phyloP scores from a whole-genome alignment of 1,140 invertebrate species.

The Euura lappo region DNA sequence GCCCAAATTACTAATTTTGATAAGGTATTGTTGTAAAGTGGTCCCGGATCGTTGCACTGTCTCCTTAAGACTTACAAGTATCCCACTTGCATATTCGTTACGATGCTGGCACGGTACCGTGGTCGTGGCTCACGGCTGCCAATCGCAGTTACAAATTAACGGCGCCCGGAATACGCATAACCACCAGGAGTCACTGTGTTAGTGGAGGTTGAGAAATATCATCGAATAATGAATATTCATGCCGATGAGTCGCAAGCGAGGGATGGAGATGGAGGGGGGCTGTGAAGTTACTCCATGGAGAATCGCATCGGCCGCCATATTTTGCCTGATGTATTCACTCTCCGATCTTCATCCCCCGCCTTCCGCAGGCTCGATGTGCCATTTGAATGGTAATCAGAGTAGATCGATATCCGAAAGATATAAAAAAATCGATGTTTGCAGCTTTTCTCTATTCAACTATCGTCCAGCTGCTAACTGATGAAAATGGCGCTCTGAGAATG shows the following conservation, averaged over 20 bases:
- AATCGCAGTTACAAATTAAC: constrained; percentile 58
- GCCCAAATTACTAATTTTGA: too few species aligned
- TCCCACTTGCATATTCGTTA: constrained; percentile 3
- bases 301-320: constrained; percentile 57
- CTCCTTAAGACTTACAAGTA: background rate
- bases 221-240: constrained; percentile 63
- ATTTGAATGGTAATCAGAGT: background rate
- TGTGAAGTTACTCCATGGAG: constrained; percentile 59
- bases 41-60: too few species aligned
- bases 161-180: constrained; percentile 34
- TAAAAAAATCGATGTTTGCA: too few species aligned
- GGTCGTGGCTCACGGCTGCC: constrained; percentile 37
- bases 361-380: background rate
- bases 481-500: too few species aligned
- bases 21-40: too few species aligned
- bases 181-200: constrained; percentile 23
- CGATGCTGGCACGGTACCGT: background rate
- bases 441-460: too few species aligned
- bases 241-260: constrained; percentile 56
- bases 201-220: constrained; percentile 57
- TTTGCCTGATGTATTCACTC: constrained; percentile 53
- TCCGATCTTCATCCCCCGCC: constrained; percentile 30
- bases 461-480: too few species aligned
- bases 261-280: constrained; percentile 48
- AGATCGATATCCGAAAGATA: too few species aligned